These are phyloP conservation scores for Embidobia sp. DNA, from an alignment of 2,888 invertebrate genomes.

Conservation along the genomic window DNA sequence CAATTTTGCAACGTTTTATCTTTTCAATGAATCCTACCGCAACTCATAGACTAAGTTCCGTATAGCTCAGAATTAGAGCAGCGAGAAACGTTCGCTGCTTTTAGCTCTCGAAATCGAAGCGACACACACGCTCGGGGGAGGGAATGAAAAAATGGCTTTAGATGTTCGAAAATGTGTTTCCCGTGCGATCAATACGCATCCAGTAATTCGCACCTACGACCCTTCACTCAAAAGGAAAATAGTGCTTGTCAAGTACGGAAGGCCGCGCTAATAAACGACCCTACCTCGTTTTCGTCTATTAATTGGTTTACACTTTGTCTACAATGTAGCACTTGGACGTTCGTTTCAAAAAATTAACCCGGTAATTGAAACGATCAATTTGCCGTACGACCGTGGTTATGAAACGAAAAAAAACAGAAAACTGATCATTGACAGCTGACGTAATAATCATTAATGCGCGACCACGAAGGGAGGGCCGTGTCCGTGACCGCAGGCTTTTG, in stretches of 20 bases:
- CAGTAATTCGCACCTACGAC: constrained; percentile 28
- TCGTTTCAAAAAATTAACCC: constrained; percentile 33
- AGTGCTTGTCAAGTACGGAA: neutral
- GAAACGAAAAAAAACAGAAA: too few relatives aligned
- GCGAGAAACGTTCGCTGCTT: neutral
- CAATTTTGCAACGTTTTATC: constrained; percentile 23
- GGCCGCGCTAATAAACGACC: constrained; percentile 1
- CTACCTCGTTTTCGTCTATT: too few relatives aligned
- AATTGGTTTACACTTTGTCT: neutral
- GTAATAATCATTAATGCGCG: constrained; percentile 36
- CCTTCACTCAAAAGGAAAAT: constrained; percentile 6
- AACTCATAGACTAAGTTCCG: neutral
- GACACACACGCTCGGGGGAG: neutral
- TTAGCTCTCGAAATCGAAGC: constrained; percentile 23
- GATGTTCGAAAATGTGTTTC: constrained; percentile 26
- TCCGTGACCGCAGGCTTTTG: constrained; percentile 1
- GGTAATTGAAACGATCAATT: constrained; percentile 46
- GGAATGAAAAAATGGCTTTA: constrained; percentile 15
- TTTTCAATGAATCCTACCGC: constrained; percentile 15
- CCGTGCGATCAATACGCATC: constrained; percentile 20
- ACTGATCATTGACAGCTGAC: constrained; percentile 44
- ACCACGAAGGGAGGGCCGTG: constrained; percentile 11
- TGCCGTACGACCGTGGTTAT: constrained; percentile 10
- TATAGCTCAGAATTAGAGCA: constrained; percentile 10
- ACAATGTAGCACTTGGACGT: constrained; percentile 16